Evolutionary conservation across 2,888 invertebrate species (phyloP).

Genomic region (Sinopyrophorus schimmeli): DNA sequence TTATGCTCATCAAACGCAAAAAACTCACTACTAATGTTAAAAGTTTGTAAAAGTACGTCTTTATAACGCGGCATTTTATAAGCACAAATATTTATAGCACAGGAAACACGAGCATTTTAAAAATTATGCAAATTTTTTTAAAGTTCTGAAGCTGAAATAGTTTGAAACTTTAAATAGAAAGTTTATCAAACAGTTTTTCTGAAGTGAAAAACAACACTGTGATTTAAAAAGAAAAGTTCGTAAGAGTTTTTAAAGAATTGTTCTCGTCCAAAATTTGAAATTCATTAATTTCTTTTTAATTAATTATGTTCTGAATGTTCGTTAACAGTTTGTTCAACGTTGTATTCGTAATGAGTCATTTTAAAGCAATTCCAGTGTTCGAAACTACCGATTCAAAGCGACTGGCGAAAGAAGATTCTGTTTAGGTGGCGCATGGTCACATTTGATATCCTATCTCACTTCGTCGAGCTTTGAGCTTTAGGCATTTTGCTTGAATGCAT

Average conservation of each 20-base stretch:
- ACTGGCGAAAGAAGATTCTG: conserved; percentile 6
- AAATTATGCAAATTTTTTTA: not conserved
- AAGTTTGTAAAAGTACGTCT: not conserved
- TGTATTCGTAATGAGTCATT: no score
- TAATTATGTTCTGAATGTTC: no score
- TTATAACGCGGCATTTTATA: not conserved
- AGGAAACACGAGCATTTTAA: not conserved
- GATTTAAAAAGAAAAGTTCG: not conserved
- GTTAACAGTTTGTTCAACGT: no score
- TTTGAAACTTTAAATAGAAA: no score
- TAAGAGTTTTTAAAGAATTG: not conserved
- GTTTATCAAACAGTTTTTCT: no score
- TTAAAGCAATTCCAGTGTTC: not conserved
- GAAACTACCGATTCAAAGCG: conserved; percentile 6
- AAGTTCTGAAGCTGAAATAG: no score
- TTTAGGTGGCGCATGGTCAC: conserved; percentile 7
- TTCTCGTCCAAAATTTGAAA: not conserved
- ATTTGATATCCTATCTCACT: not conserved
- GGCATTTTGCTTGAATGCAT: not conserved
- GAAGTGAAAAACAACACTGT: no score
- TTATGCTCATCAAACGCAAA: not conserved
- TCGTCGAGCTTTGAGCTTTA: not conserved
- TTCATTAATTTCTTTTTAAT: not conserved
- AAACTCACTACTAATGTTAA: not conserved
- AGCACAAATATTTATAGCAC: conserved; percentile 1